Percentiles rank a stretch among this genome's conserved stretches.
Evolutionary conservation across 2,888 invertebrate genomes (phyloP).

Genomic region (Pandemis cinnamomeana): DNA sequence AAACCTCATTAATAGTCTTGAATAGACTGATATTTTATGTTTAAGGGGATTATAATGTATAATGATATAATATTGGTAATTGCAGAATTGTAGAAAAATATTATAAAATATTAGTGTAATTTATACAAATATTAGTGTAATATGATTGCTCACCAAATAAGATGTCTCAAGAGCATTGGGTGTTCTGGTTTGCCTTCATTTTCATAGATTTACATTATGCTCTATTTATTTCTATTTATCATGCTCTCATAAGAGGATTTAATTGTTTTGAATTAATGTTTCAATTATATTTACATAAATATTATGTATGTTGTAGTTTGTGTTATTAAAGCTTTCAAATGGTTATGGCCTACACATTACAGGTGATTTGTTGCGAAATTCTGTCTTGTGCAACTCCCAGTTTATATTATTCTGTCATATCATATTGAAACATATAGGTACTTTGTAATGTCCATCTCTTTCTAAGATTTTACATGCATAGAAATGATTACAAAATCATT

Average conservation of each 20-base stretch:
- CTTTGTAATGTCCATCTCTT: neutral
- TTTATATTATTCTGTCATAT: neutral
- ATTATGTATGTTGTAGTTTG: conserved; percentile 9
- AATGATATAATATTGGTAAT: conserved; percentile 27
- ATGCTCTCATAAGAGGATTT: neutral
- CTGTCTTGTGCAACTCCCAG: neutral
- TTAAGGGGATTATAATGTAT: conserved; percentile 31
- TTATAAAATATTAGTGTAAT: conserved; percentile 9
- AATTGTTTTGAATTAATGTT: neutral
- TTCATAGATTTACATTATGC: neutral
- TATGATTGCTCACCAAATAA: conserved; percentile 18
- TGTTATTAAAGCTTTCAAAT: conserved; percentile 6
- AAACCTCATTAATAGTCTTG: conserved; percentile 39
- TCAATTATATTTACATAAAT: neutral
- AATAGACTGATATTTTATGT: conserved; percentile 35
- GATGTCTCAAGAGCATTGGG: neutral
- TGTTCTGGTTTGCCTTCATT: neutral
- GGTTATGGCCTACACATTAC: conserved; percentile 20
- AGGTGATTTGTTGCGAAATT: neutral
- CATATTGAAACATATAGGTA: neutral
- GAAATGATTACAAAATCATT: neutral
- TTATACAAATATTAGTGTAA: conserved; percentile 14
- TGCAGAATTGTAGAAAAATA: conserved; percentile 27
- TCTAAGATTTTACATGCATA: neutral
- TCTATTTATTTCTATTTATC: neutral